Evolutionary conservation across 2,888 invertebrate genomes (phyloP), one percentile per base, ranked within the genome.

Genomic region (Pantelozetes paolii): DNA sequence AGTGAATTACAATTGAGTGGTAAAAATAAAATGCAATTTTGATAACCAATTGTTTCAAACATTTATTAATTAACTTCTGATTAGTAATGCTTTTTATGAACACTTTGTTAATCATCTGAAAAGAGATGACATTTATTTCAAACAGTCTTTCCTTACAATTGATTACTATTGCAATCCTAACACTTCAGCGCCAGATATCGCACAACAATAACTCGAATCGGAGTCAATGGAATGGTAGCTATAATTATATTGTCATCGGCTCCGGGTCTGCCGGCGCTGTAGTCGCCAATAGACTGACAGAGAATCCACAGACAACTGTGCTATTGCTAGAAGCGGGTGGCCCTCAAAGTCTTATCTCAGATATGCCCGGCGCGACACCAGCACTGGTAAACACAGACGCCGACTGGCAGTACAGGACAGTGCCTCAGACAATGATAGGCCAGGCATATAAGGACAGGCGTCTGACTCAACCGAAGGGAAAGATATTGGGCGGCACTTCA

Each of bases 211-310:
- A 73, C 45, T 28, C 26, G 13, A 69, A 73, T 20, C 40, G 73
- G 23, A 73, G 23, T 20, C 42, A 23, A 26, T 62, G 42, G 64
- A 64, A 67, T n/a, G 0, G 1, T 1, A 30, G 30, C 15, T 73
- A 73, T 69, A 64, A 73, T 20, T 73, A 73, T 18, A 67, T 73
- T 20, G 54, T 73, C 0, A n/a, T 73, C 28, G 73, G 73, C 6
- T 73, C 73, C n/a, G 73, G 73, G 0, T 73, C 67, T 64, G 20
- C 73, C 30, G 73, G 73, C 6, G 73, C 73, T 40, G 73, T 69
- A 6, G 28, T 73, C 3, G 67, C 73, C 69, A 13, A 20, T 2
- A 15, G 73, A 36, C 28, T 73, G 15, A 48, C 73, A 3, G 73
- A 40, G 11, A 11, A 62, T 9, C 36, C 36, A 6, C 23, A 67